Percentiles rank a stretch among this genome's conserved stretches.
phyloP scores from a whole-genome alignment of 2,888 invertebrate genomes.

The Strigamia maritima region DNA sequence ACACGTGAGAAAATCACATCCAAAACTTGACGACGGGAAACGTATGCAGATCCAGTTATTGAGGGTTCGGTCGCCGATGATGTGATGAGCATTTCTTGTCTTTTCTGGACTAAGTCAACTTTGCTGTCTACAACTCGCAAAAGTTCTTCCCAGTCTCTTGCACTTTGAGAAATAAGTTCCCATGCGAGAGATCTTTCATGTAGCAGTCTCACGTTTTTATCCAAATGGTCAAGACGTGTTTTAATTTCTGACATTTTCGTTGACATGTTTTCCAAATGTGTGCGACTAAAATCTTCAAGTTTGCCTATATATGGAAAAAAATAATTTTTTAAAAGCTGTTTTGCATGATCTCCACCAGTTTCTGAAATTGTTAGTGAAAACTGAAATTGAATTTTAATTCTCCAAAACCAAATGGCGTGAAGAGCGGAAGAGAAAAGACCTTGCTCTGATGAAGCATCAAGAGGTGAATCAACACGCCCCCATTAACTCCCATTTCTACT shows the following conservation, averaged over 20 bases:
- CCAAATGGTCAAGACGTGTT: slow-evolving; percentile 53
- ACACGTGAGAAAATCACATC: slow-evolving; percentile 2
- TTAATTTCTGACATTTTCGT: slow-evolving; percentile 53
- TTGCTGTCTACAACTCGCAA: slow-evolving; percentile 57
- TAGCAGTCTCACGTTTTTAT: slow-evolving; percentile 55
- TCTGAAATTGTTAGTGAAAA: background rate
- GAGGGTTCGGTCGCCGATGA: background rate
- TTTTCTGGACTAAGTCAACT: slow-evolving; percentile 56
- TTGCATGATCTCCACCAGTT: background rate
- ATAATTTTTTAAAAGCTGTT: background rate
- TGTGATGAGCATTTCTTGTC: slow-evolving; percentile 16
- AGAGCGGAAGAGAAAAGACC: background rate
- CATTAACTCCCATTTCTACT: background rate
- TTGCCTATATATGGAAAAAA: slow-evolving; percentile 47
- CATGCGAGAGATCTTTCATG: slow-evolving; percentile 58
- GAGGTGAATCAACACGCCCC: background rate
- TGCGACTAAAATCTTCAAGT: slow-evolving; percentile 53
- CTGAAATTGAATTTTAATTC: background rate
- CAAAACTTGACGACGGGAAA: background rate
- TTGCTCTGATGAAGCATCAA: background rate
- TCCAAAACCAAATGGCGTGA: background rate
- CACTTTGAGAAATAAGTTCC: slow-evolving; percentile 59
- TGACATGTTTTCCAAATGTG: slow-evolving; percentile 54
- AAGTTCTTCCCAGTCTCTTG: slow-evolving; percentile 59
- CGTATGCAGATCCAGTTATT: background rate